Evolutionary conservation across 2,113 vertebrate genomes (phyloP).

Genomic region (Stigmatopora nigra): DNA sequence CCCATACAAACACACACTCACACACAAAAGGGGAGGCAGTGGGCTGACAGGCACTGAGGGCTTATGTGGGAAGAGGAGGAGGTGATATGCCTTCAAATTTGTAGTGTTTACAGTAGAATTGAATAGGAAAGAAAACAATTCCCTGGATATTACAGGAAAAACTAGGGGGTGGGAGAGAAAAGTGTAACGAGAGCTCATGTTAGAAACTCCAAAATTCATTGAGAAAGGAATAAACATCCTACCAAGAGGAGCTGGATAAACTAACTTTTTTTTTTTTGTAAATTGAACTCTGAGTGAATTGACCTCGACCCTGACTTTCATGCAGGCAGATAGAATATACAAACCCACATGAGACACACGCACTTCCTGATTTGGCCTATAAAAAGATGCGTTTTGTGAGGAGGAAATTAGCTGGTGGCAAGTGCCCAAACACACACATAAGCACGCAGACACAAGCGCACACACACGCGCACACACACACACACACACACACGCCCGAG

Average conservation of each 20-base stretch:
- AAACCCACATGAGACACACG: constrained; percentile 40
- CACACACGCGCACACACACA: not conserved
- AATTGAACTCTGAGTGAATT: constrained; percentile 50
- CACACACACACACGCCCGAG: constrained; percentile 35
- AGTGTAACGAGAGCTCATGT: constrained; percentile 58
- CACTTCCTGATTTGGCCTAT: constrained; percentile 70
- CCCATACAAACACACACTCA: constrained; percentile 23
- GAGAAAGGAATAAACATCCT: constrained; percentile 8
- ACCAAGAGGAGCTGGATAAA: constrained; percentile 22
- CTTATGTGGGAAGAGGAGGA: constrained; percentile 62
- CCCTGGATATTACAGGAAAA: constrained; percentile 59
- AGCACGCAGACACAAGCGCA: constrained; percentile 8
- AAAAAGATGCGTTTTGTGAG: constrained; percentile 62
- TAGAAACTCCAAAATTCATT: constrained; percentile 19
- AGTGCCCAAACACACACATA: constrained; percentile 25
- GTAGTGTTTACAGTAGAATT: constrained; percentile 72
- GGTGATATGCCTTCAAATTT: constrained; percentile 69
- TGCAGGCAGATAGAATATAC: constrained; percentile 51
- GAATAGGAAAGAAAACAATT: constrained; percentile 59
- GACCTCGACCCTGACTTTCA: constrained; percentile 62
- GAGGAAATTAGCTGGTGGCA: constrained; percentile 39
- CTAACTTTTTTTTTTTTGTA: constrained; percentile 32
- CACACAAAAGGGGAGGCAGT: constrained; percentile 74
- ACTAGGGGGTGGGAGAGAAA: constrained; percentile 72
- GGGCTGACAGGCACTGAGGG: constrained; percentile 70